Conservation (phyloP, 1,140 invertebrate species). For the Olivierus martensii region DNA sequence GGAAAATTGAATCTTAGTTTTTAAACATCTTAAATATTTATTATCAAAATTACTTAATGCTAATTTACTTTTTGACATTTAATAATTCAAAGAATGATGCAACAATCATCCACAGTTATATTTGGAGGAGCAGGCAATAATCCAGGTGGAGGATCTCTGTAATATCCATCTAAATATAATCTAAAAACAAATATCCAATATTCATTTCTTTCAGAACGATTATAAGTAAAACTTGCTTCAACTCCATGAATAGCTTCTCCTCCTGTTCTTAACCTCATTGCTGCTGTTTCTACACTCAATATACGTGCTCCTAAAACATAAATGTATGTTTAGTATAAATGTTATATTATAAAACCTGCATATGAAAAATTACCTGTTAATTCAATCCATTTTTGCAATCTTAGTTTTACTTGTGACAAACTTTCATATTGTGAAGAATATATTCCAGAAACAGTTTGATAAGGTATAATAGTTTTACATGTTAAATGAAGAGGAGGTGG, state of each 20-base stretch:
- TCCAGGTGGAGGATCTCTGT: slow-evolving; percentile 2
- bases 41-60: too few relatives aligned
- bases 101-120: background rate
- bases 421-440: slow-evolving; percentile 13
- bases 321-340: background rate
- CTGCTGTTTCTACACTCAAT: slow-evolving; percentile 9
- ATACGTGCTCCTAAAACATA: slow-evolving; percentile 11
- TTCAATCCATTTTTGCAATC: slow-evolving; percentile 14
- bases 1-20: too few relatives aligned
- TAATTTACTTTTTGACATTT: too few relatives aligned
- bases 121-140: slow-evolving; percentile 5
- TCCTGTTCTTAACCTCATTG: slow-evolving; percentile 16
- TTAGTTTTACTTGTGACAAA: slow-evolving; percentile 4
- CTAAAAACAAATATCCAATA: slow-evolving; percentile 16
- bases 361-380: slow-evolving; percentile 12
- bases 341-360: background rate
- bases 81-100: background rate
- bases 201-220: slow-evolving; percentile 6
- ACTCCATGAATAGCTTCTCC: slow-evolving; percentile 16
- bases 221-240: slow-evolving; percentile 19
- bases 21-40: too few relatives aligned
- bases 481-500: slow-evolving; percentile 4
- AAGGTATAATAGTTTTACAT: slow-evolving; percentile 15
- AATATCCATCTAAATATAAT: slow-evolving; percentile 12
- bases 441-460: slow-evolving; percentile 5